phyloP scores from a whole-genome alignment of 1,140 invertebrate species.

The Macrocentrus cingulum region DNA sequence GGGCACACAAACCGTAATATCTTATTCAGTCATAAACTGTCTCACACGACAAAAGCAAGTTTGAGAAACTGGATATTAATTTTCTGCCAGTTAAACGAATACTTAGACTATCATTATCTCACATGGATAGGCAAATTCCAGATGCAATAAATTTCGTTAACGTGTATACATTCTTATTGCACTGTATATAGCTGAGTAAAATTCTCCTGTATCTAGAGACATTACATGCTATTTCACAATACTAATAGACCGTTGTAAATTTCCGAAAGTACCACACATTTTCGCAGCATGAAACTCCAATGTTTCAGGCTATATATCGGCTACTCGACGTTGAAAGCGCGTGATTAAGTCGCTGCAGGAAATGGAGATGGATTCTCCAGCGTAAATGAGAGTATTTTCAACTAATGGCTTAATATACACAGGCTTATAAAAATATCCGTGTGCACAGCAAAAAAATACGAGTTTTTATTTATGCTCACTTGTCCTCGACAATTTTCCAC shows the following conservation, averaged over 20 bases:
- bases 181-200: neutral
- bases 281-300: neutral
- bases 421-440: too few species aligned
- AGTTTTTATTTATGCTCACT: too few species aligned
- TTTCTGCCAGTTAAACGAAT: slow-evolving; percentile 8
- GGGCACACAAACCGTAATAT: neutral
- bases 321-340: slow-evolving; percentile 1
- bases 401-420: too few species aligned
- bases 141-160: neutral
- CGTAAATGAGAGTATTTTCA: too few species aligned
- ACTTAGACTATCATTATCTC: neutral
- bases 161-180: too few species aligned
- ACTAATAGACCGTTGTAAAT: neutral
- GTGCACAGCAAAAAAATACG: too few species aligned
- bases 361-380: neutral
- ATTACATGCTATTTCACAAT: neutral
- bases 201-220: neutral
- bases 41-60: neutral
- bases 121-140: slow-evolving; percentile 1
- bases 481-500: too few species aligned
- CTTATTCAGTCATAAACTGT: neutral
- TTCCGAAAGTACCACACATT: neutral
- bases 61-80: slow-evolving; percentile 16
- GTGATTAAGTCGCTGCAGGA: neutral
- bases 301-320: too few species aligned